These are phyloP conservation scores for Heteropelma amictum DNA, from an alignment of 2,888 invertebrate species.

Conservation along the genomic window DNA sequence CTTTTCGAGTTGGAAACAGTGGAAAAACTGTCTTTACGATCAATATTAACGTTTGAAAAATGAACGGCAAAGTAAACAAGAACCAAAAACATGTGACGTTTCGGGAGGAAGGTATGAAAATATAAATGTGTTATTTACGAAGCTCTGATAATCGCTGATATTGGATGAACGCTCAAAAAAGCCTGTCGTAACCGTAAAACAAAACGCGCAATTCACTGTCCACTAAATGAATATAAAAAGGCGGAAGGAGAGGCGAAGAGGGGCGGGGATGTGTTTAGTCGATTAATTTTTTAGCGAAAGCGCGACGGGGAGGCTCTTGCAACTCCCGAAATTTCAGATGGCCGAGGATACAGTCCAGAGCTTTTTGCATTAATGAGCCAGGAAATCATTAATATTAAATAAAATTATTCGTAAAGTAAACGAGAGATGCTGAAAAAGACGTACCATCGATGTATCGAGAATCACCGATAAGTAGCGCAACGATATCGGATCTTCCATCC, in stretches of 20 bases:
- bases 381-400: slow-evolving; percentile 11
- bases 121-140: slow-evolving; percentile 19
- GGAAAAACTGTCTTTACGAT: too few relatives aligned
- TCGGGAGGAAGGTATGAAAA: slow-evolving; percentile 1
- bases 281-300: slow-evolving; percentile 12
- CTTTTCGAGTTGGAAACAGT: too few relatives aligned
- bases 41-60: too few relatives aligned
- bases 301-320: neutral
- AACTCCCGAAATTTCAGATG: neutral
- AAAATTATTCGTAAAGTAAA: neutral
- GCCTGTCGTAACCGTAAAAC: slow-evolving; percentile 36
- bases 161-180: slow-evolving; percentile 51
- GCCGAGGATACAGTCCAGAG: neutral
- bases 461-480: slow-evolving; percentile 47
- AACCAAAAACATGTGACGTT: too few relatives aligned
- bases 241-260: neutral
- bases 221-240: slow-evolving; percentile 39
- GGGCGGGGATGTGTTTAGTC: slow-evolving; percentile 2
- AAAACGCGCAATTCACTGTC: slow-evolving; percentile 51
- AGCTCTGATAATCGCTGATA: slow-evolving; percentile 21
- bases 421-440: slow-evolving; percentile 26
- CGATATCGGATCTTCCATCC: slow-evolving; percentile 56
- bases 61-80: slow-evolving; percentile 3
- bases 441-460: slow-evolving; percentile 49
- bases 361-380: slow-evolving; percentile 26